These are phyloP conservation scores for Nyctalus aviator DNA, from an alignment of 2,797 vertebrate genomes.

Conservation along the genomic window DNA sequence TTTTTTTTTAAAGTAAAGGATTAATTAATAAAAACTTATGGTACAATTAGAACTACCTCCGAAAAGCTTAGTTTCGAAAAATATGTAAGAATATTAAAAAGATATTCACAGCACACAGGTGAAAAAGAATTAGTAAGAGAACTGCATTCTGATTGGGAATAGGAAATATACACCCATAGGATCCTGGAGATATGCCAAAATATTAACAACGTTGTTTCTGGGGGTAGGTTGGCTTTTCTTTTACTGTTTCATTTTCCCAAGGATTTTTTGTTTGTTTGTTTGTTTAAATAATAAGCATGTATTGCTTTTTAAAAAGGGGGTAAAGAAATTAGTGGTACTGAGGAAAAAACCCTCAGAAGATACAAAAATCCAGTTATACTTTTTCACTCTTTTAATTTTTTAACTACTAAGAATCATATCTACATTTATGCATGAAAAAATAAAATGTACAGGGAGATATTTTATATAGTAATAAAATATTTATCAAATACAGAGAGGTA, in stretches of 20 bases:
- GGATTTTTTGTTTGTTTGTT: background rate
- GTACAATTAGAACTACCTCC: constrained; percentile 19
- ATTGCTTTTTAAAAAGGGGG: background rate
- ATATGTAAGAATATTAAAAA: constrained; percentile 30
- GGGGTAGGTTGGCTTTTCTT: background rate
- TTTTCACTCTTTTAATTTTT: constrained; percentile 53
- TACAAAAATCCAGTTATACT: constrained; percentile 46
- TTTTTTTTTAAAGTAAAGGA: background rate
- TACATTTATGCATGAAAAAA: constrained; percentile 40
- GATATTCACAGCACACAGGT: background rate
- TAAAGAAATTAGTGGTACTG: constrained; percentile 3
- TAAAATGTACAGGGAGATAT: constrained; percentile 21
- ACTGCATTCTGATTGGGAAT: background rate
- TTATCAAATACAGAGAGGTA: constrained; percentile 72
- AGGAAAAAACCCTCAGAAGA: background rate
- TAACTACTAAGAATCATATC: constrained; percentile 56
- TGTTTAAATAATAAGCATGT: background rate
- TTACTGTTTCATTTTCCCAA: constrained; percentile 37
- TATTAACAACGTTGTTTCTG: constrained; percentile 2
- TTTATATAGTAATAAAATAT: constrained; percentile 66
- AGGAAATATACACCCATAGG: background rate
- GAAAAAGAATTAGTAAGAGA: background rate
- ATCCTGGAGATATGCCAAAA: constrained; percentile 42
- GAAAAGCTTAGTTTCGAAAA: constrained; percentile 44
- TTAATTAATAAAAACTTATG: constrained; percentile 31